These are phyloP conservation scores for Brachyopa scutellaris DNA, from an alignment of 2,888 invertebrate species.

Conservation along the genomic window DNA sequence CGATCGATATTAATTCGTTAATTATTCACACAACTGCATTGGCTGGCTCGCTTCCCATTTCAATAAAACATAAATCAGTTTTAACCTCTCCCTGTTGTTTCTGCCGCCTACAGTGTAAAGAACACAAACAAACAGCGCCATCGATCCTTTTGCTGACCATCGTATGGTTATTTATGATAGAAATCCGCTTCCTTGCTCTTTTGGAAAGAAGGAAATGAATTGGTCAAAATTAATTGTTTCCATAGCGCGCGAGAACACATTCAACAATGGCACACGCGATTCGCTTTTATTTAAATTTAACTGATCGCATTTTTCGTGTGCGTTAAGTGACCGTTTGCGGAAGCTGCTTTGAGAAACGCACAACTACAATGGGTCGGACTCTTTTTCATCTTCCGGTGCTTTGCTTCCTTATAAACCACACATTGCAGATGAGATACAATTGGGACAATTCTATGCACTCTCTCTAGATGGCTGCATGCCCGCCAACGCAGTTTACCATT, in stretches of 20 bases:
- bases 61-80: constrained; percentile 7
- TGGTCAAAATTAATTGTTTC: constrained; percentile 41
- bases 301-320: constrained; percentile 20
- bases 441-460: constrained; percentile 24
- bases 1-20: constrained; percentile 31
- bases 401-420: constrained; percentile 14
- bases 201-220: constrained; percentile 47
- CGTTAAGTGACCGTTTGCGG: constrained; percentile 43
- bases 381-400: constrained; percentile 21
- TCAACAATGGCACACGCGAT: background rate
- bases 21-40: constrained; percentile 54
- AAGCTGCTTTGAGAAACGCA: constrained; percentile 19
- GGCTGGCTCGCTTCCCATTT: background rate
- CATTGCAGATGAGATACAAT: background rate
- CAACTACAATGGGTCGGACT: constrained; percentile 31
- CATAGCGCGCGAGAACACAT: background rate
- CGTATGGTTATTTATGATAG: background rate
- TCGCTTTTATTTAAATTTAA: constrained; percentile 29
- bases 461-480: background rate
- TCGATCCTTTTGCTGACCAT: background rate
- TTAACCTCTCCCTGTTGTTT: background rate
- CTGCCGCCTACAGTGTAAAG: background rate
- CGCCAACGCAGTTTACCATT: constrained; percentile 58
- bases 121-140: constrained; percentile 1
- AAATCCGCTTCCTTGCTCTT: constrained; percentile 9